Evolutionary conservation across 2,797 vertebrate genomes (phyloP).

Genomic region (Otolemur crassicaudatus): DNA sequence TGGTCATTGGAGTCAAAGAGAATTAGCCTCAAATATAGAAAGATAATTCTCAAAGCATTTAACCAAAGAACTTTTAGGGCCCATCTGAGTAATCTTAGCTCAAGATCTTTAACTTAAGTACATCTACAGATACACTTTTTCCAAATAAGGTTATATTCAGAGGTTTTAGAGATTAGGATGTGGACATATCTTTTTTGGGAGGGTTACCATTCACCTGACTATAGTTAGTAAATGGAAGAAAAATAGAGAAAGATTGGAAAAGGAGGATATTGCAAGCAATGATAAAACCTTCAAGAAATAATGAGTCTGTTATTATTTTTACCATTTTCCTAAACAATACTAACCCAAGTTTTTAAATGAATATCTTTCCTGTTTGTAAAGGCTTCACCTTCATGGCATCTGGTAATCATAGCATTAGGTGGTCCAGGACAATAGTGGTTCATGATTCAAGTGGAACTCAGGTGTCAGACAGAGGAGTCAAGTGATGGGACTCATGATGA

Average conservation of each 20-base stretch:
- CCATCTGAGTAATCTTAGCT: neutral
- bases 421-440: neutral
- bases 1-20: neutral
- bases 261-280: neutral
- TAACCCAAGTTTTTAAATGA: neutral
- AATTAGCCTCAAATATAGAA: neutral
- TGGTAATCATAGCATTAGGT: neutral
- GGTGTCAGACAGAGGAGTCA: neutral
- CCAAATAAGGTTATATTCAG: neutral
- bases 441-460: neutral
- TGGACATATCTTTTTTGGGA: neutral
- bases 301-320: neutral
- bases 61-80: neutral
- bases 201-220: neutral
- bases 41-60: neutral
- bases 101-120: slow-evolving; percentile 16
- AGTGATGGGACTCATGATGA: neutral
- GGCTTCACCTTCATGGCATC: neutral
- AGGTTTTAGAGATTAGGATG: neutral
- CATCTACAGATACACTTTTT: neutral
- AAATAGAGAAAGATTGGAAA: fast-evolving
- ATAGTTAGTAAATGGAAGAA: neutral
- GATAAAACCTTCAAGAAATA: neutral
- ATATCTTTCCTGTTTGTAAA: neutral
- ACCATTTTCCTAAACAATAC: neutral